phyloP scores from a whole-genome alignment of 2,888 invertebrate genomes.

The Drosophila setosimentum region DNA sequence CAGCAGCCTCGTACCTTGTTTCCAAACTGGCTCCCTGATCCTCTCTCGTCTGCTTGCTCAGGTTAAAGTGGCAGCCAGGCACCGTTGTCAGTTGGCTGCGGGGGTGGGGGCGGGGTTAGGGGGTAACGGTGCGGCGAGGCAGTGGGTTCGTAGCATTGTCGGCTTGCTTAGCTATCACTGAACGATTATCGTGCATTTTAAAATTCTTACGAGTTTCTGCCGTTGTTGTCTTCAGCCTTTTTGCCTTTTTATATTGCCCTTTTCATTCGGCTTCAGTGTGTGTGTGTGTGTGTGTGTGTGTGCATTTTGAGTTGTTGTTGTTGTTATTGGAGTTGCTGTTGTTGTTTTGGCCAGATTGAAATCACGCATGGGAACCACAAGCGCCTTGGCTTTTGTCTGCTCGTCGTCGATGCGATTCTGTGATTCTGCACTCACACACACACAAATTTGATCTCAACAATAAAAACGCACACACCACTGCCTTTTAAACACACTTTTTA shows the following conservation, averaged over 20 bases:
- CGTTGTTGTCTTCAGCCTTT: conserved; percentile 58
- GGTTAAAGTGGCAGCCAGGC: conserved; percentile 74
- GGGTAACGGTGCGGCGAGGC: conserved; percentile 4
- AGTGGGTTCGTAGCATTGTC: conserved; percentile 60
- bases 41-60: conserved; percentile 36
- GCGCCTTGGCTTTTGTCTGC: conserved; percentile 72
- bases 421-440: conserved; percentile 36
- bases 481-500: conserved; percentile 77
- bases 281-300: conserved; percentile 21
- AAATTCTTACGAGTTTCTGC: conserved; percentile 83
- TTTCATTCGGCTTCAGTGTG: conserved; percentile 56
- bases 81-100: conserved; percentile 67
- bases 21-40: conserved; percentile 75
- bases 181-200: conserved; percentile 85
- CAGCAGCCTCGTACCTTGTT: conserved; percentile 69
- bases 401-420: conserved; percentile 52
- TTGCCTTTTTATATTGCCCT: conserved; percentile 75
- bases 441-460: conserved; percentile 8
- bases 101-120: conserved; percentile 26
- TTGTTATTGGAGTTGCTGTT: conserved; percentile 47
- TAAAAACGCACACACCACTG: conserved; percentile 24
- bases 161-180: conserved; percentile 81
- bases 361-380: conserved; percentile 82
- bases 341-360: conserved; percentile 66
- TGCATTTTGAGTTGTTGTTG: conserved; percentile 31